Conservation (phyloP, 2,888 invertebrate species). For the Autographa gamma region DNA sequence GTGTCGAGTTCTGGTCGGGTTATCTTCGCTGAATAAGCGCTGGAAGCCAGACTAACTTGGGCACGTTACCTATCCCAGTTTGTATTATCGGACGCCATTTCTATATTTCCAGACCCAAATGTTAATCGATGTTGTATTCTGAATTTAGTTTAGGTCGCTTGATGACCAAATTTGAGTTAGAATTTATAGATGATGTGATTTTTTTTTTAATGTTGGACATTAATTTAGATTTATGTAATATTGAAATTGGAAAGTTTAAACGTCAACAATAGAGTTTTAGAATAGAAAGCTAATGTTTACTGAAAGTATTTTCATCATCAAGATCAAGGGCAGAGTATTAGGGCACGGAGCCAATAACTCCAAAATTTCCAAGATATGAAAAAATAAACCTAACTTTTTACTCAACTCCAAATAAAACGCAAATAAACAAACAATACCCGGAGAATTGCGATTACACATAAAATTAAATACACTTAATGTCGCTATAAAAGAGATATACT, state of each 20-base stretch:
- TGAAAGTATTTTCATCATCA: conserved; percentile 59
- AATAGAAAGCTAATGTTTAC: conserved; percentile 51
- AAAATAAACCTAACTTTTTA: conserved; percentile 49
- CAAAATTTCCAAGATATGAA: conserved; percentile 56
- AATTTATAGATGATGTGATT: background rate
- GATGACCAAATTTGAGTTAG: background rate
- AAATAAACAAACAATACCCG: conserved; percentile 42
- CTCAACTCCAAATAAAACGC: conserved; percentile 13
- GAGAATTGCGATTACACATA: conserved; percentile 8
- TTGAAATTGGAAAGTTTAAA: conserved; percentile 14
- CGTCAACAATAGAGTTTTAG: conserved; percentile 29
- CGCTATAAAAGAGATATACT: background rate
- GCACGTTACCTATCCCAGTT: conserved; percentile 43
- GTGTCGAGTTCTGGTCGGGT: conserved; percentile 61
- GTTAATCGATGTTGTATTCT: conserved; percentile 21
- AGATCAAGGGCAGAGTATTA: conserved; percentile 60
- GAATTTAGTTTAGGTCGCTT: background rate
- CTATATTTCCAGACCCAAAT: conserved; percentile 13
- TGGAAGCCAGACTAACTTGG: conserved; percentile 45
- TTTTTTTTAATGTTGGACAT: no score
- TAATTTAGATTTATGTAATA: background rate
- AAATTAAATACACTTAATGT: conserved; percentile 8
- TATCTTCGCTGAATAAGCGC: conserved; percentile 61
- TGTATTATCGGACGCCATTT: conserved; percentile 31
- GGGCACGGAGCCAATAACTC: conserved; percentile 62